Evolutionary conservation across 2,888 invertebrate species (phyloP), one percentile per base, ranked within the genome.

Genomic region (Eutolmus rufibarbis): DNA sequence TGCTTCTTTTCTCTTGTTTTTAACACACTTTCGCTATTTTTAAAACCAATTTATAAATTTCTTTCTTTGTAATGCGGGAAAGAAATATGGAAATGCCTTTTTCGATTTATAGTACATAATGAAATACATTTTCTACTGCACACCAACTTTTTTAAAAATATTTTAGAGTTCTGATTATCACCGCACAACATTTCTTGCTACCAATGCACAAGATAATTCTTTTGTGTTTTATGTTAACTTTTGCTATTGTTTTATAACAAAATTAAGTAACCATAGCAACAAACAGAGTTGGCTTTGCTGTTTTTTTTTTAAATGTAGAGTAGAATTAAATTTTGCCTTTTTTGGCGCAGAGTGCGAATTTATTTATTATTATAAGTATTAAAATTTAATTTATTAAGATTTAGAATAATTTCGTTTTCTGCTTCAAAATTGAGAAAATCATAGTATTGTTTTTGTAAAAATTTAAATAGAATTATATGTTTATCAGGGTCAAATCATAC

Each of bases 31-130:
- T 78, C 19, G 19, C 43, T 43, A 43, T 16, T 78, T 7, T 78
- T 19, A 46, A 40, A 78, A 46, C 3, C 8, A 78, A 43, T 28
- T 43, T 43, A 78, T 9, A 19, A 46, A 12, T 78, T 46, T 46
- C 78, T 78, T 78, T 16, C 78, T 46, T 78, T 19, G 46, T 78
- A 46, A 43, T 78, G 46, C 46, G 12, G 28, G 40, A 46, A 46
- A 43, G 78, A 40, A 40, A 46, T 78, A 78, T 43, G 28, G 46
- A 78, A 78, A 40, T 16, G 43, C 46, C 43, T 46, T 78, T 78
- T 78, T 78, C n/a, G 77, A n/a, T 78, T 46, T 78, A 78, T 43
- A 2, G 43, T 12, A 78, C 78, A 78, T 78, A 78, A 78, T 43
- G 37, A n/a, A 78, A 40, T 23, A 76, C 76, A 76, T 76, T n/a